phyloP scores from a whole-genome alignment of 2,888 invertebrate genomes.

The Colostygia pectinataria region DNA sequence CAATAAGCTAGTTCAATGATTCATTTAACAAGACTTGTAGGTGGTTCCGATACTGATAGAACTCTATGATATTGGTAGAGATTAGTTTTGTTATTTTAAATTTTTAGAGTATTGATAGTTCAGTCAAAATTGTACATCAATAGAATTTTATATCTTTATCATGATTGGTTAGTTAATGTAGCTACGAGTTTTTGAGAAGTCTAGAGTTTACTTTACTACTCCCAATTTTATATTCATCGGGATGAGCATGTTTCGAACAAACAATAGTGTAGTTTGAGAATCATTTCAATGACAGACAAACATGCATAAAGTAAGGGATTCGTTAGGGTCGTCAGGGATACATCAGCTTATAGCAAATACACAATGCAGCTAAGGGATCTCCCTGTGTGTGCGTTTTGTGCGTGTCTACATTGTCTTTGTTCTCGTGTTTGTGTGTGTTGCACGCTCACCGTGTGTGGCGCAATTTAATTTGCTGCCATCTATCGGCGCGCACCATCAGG shows the following conservation, averaged over 20 bases:
- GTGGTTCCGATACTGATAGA: conserved; percentile 43
- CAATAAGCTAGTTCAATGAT: conserved; percentile 37
- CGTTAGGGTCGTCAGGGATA: conserved; percentile 31
- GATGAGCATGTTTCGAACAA: conserved; percentile 70
- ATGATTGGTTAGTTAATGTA: conserved; percentile 64
- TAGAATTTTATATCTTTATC: conserved; percentile 60
- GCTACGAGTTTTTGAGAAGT: conserved; percentile 47
- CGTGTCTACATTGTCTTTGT: conserved; percentile 83
- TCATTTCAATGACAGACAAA: conserved; percentile 48
- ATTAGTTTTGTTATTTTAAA: conserved; percentile 52
- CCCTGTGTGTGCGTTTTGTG: conserved; percentile 81
- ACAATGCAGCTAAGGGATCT: conserved; percentile 73
- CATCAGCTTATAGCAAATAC: conserved; percentile 79
- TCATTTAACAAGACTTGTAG: conserved; percentile 48
- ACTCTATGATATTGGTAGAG: conserved; percentile 57
- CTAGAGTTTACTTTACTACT: conserved; percentile 50
- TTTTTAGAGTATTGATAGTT: conserved; percentile 56
- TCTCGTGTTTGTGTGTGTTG: conserved; percentile 84
- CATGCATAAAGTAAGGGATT: conserved; percentile 35
- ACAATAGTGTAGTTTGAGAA: conserved; percentile 62
- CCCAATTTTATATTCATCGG: conserved; percentile 68
- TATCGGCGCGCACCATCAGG: conserved; percentile 85
- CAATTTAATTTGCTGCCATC: conserved; percentile 77
- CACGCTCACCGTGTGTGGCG: conserved; percentile 83
- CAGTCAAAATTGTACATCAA: conserved; percentile 46